phyloP scores from a whole-genome alignment of 2,888 invertebrate genomes.

The Scaptomyza flava region DNA sequence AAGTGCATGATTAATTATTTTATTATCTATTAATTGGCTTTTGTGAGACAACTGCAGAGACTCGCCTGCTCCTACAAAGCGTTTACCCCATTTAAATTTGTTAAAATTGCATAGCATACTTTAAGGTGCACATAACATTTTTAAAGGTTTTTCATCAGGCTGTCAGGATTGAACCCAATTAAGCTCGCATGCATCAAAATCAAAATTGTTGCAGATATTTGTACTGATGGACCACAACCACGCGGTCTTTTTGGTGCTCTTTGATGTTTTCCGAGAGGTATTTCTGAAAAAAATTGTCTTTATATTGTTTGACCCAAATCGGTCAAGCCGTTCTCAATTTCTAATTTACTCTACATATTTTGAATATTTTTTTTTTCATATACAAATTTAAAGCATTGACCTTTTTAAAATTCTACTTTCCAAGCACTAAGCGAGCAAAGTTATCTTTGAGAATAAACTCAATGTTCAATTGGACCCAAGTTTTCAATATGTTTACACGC shows the following conservation, averaged over 20 bases:
- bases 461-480: slow-evolving; percentile 23
- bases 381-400: no score
- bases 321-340: no score
- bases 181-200: neutral
- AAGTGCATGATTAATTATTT: slow-evolving; percentile 80
- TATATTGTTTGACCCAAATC: no score
- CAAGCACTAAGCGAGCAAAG: no score
- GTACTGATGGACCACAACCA: neutral
- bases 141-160: neutral
- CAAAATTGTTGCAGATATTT: neutral
- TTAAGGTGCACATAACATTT: slow-evolving; percentile 35
- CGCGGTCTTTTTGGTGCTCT: no score
- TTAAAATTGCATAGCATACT: slow-evolving; percentile 58
- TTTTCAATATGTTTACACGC: slow-evolving; percentile 17
- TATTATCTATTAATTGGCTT: slow-evolving; percentile 78
- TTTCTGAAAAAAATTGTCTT: no score
- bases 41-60: slow-evolving; percentile 36
- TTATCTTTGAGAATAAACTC: neutral
- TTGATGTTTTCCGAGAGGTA: no score
- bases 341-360: no score
- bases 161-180: neutral
- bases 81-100: neutral
- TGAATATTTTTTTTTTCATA: no score
- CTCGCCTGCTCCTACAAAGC: neutral
- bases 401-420: neutral